Percentiles rank a stretch among this genome's conserved stretches.
phyloP scores from a whole-genome alignment of 2,888 invertebrate genomes.

The Caprella mutica region DNA sequence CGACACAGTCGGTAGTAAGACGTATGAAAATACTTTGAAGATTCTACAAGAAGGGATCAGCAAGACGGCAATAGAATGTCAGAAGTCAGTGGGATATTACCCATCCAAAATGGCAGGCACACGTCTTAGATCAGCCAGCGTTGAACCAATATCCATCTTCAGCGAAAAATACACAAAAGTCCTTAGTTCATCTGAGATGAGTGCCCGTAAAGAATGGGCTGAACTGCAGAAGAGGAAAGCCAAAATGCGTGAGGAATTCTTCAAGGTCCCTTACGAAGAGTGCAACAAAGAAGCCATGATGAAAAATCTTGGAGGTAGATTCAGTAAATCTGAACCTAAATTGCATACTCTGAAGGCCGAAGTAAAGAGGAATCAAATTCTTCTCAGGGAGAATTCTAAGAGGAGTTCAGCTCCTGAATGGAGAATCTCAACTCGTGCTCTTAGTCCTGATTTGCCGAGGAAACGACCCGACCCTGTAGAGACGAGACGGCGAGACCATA shows the following conservation, averaged over 20 bases:
- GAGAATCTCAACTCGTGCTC: neutral
- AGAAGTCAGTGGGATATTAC: too few species aligned
- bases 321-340: conserved; percentile 24
- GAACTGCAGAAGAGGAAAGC: conserved; percentile 21
- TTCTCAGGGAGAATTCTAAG: neutral
- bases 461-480: too few species aligned
- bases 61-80: neutral
- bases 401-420: conserved; percentile 1
- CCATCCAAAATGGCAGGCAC: neutral
- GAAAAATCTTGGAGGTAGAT: conserved; percentile 19
- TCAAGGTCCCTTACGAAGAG: conserved; percentile 29
- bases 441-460: conserved; percentile 1
- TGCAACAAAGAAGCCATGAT: conserved; percentile 26
- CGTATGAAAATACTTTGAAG: neutral
- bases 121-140: neutral
- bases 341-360: conserved; percentile 16
- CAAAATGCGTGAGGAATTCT: conserved; percentile 24
- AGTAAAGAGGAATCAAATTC: conserved; percentile 16
- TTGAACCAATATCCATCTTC: neutral
- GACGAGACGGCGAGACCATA: too few species aligned
- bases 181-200: conserved; percentile 12
- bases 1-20: neutral
- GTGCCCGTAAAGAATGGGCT: conserved; percentile 20
- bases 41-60: neutral
- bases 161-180: conserved; percentile 3